These are phyloP conservation scores for Crenichthys baileyi DNA, from an alignment of 2,797 vertebrate genomes.

Conservation along the genomic window DNA sequence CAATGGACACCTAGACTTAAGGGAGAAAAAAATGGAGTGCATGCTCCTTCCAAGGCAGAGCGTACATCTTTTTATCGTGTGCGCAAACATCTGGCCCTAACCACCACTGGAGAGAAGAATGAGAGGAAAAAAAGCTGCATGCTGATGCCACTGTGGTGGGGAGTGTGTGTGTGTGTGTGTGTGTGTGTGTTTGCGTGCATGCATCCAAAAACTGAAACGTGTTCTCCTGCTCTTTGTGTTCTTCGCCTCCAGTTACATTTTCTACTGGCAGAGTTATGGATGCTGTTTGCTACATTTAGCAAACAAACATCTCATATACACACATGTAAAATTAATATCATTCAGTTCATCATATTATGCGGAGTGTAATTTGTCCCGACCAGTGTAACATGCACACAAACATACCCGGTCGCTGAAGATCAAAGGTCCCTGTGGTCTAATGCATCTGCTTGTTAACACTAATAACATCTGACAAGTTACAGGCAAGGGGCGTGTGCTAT, in stretches of 20 bases:
- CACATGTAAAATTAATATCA: conserved; percentile 21
- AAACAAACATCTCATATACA: background rate
- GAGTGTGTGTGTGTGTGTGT: background rate
- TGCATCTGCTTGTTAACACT: conserved; percentile 66
- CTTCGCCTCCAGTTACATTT: background rate
- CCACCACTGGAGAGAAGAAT: conserved; percentile 25
- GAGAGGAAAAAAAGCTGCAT: conserved; percentile 19
- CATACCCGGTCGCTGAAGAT: conserved; percentile 33
- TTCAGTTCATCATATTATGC: conserved; percentile 52
- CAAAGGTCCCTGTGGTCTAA: conserved; percentile 58
- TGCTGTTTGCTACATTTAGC: background rate
- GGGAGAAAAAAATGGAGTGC: conserved; percentile 3
- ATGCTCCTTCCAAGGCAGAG: conserved; percentile 2
- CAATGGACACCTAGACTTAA: conserved; percentile 5
- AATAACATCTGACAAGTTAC: conserved; percentile 56
- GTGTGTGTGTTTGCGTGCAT: background rate
- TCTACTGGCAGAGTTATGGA: background rate
- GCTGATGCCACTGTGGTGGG: conserved; percentile 22
- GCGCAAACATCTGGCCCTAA: conserved; percentile 31
- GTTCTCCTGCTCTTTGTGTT: background rate
- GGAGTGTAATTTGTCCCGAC: conserved; percentile 45
- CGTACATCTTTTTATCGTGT: conserved; percentile 12
- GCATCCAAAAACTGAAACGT: conserved; percentile 1
- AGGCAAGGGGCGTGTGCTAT: conserved; percentile 23
- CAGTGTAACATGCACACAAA: background rate